Conservation (phyloP, 2,888 invertebrate genomes). For the Caenorhabditis japonica region DNA sequence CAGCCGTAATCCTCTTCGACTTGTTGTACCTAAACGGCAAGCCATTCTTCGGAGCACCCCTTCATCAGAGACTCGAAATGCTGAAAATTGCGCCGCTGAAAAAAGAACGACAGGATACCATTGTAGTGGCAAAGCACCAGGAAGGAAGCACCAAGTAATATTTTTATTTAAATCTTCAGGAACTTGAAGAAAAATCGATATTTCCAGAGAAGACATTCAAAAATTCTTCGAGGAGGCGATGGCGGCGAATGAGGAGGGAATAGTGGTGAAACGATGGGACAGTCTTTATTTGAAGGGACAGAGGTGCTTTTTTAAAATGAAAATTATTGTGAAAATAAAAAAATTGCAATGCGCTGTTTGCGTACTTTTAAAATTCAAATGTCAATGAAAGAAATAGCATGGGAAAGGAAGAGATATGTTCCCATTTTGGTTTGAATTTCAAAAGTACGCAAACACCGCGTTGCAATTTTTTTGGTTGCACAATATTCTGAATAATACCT, state of each 20-base stretch:
- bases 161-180: not conserved
- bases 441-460: no score
- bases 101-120: slow-evolving; percentile 52
- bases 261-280: slow-evolving; percentile 71
- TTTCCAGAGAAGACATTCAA: slow-evolving; percentile 67
- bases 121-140: slow-evolving; percentile 56
- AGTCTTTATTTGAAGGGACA: slow-evolving; percentile 59
- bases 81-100: slow-evolving; percentile 56
- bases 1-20: slow-evolving; percentile 72
- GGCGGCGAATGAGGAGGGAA: slow-evolving; percentile 72
- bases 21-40: slow-evolving; percentile 70
- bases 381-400: no score
- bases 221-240: slow-evolving; percentile 70
- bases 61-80: slow-evolving; percentile 59
- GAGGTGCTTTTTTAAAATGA: slow-evolving; percentile 32
- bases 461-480: no score
- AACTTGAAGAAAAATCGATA: not conserved
- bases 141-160: slow-evolving; percentile 56
- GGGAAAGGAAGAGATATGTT: no score
- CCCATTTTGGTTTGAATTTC: no score
- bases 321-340: no score
- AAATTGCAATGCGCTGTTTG: no score
- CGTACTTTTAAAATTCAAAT: no score
- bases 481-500: no score
- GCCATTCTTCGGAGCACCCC: slow-evolving; percentile 59